These are phyloP conservation scores for Campoletis raptor DNA, from an alignment of 2,888 invertebrate genomes.

Conservation along the genomic window DNA sequence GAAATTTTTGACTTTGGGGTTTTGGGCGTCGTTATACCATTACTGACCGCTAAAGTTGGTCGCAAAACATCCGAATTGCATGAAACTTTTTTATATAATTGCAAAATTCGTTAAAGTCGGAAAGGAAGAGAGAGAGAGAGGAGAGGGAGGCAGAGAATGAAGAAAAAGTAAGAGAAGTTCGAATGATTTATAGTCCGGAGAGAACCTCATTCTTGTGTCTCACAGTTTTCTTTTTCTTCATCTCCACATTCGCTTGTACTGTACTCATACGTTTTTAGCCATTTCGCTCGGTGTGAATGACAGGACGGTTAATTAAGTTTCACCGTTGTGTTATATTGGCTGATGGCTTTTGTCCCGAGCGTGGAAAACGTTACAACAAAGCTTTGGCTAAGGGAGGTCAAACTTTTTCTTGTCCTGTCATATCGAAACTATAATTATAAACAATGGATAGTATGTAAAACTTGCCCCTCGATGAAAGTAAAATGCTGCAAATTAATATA, in stretches of 20 bases:
- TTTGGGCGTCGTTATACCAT: slow-evolving; percentile 51
- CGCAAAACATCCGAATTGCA: slow-evolving; percentile 51
- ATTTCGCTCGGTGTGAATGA: slow-evolving; percentile 78
- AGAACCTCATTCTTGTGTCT: slow-evolving; percentile 42
- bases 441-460: slow-evolving; percentile 19
- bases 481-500: background rate
- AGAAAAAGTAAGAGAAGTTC: slow-evolving; percentile 41
- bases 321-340: slow-evolving; percentile 76
- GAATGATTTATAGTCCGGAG: slow-evolving; percentile 65
- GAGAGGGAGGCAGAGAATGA: background rate
- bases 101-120: slow-evolving; percentile 19
- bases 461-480: background rate
- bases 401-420: slow-evolving; percentile 15
- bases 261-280: slow-evolving; percentile 77
- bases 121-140: background rate
- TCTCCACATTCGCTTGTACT: slow-evolving; percentile 73
- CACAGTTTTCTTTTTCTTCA: slow-evolving; percentile 28
- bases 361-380: slow-evolving; percentile 14
- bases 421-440: slow-evolving; percentile 58
- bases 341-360: slow-evolving; percentile 71
- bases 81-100: slow-evolving; percentile 55
- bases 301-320: slow-evolving; percentile 82
- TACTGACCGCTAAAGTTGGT: slow-evolving; percentile 22
- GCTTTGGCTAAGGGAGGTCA: slow-evolving; percentile 41
- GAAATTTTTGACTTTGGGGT: slow-evolving; percentile 51